phyloP scores from a whole-genome alignment of 2,888 invertebrate genomes.

The Drosophila robusta region DNA sequence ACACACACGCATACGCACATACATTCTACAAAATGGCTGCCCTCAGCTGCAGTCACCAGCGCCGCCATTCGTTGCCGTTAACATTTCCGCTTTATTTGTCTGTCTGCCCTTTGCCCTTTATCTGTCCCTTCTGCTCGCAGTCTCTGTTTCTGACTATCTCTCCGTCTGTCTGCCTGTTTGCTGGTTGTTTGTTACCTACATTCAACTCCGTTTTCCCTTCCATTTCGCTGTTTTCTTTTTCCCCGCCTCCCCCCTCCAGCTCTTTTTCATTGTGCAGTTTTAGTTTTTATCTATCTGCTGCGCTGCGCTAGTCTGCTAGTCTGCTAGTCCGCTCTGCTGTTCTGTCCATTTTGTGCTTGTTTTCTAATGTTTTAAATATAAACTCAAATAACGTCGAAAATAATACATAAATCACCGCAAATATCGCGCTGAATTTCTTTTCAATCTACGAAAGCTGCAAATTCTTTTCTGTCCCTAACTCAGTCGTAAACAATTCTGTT shows the following conservation, averaged over 20 bases:
- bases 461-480: slow-evolving; percentile 28
- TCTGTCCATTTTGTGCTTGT: slow-evolving; percentile 37
- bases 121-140: slow-evolving; percentile 26
- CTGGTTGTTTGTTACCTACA: slow-evolving; percentile 59
- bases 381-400: slow-evolving; percentile 76
- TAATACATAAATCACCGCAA: slow-evolving; percentile 72
- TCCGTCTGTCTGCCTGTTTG: slow-evolving; percentile 30
- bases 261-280: slow-evolving; percentile 47
- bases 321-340: slow-evolving; percentile 27
- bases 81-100: slow-evolving; percentile 78
- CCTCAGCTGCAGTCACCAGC: slow-evolving; percentile 45
- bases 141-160: slow-evolving; percentile 11
- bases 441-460: slow-evolving; percentile 58
- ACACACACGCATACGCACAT: background rate
- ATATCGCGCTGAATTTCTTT: slow-evolving; percentile 76
- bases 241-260: background rate
- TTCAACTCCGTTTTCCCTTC: slow-evolving; percentile 29
- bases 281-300: slow-evolving; percentile 55
- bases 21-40: slow-evolving; percentile 54
- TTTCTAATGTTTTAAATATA: slow-evolving; percentile 78
- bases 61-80: slow-evolving; percentile 79
- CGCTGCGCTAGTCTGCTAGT: background rate
- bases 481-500: slow-evolving; percentile 58
- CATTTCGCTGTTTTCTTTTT: background rate
- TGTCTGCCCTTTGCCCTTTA: slow-evolving; percentile 59